A percentile compares a stretch with the other conserved stretches of the same genome.
phyloP scores from a whole-genome alignment of 2,797 vertebrate species.

The Heteromormyrus szaboi region DNA sequence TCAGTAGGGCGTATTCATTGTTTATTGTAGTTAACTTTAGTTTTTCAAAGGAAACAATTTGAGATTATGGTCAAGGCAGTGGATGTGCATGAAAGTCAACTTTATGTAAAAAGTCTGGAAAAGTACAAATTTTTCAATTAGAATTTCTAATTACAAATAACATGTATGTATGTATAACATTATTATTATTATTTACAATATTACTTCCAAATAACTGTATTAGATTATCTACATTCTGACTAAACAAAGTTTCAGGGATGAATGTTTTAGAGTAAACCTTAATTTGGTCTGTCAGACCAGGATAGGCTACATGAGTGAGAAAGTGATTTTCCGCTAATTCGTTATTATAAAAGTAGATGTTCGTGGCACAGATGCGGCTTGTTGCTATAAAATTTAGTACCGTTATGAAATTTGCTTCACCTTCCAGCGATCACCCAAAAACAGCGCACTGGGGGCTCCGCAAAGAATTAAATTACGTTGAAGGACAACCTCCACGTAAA shows the following conservation, averaged over 20 bases:
- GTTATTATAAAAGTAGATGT: not conserved
- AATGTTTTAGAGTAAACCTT: not conserved
- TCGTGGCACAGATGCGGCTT: not conserved
- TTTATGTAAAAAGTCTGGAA: not conserved
- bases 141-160: not conserved
- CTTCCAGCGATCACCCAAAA: not conserved
- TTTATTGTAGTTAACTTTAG: not conserved
- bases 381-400: not conserved
- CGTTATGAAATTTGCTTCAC: not conserved
- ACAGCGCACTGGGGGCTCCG: not conserved
- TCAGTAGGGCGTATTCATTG: not conserved
- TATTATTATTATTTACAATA: not conserved
- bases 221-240: not conserved
- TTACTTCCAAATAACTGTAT: not conserved
- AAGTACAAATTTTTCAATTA: not conserved
- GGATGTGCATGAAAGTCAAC: not conserved
- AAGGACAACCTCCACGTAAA: not conserved
- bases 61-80: not conserved
- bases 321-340: not conserved
- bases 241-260: not conserved
- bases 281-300: not conserved
- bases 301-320: not conserved
- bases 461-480: constrained; percentile 13
- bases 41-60: not conserved
- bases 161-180: not conserved